These are phyloP conservation scores for Oikopleura vanhoeffeni DNA, from an alignment of 23 tunicate genomes.

Conservation along the genomic window DNA sequence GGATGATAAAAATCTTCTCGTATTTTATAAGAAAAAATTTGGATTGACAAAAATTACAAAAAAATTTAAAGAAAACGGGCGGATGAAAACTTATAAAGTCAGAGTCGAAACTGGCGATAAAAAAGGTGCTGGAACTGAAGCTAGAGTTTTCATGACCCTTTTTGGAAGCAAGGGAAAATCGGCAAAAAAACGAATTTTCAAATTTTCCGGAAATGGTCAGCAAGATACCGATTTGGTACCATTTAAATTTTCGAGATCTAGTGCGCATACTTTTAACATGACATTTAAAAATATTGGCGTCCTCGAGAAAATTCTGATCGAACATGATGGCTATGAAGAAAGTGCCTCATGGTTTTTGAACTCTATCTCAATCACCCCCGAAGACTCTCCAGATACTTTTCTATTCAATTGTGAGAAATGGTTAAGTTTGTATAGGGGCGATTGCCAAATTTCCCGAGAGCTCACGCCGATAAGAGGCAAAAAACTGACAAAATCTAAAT, in stretches of 20 bases:
- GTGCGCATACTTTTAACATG: conserved; percentile 10
- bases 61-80: conserved; percentile 5
- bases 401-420: conserved; percentile 63
- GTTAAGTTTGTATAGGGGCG: conserved; percentile 72
- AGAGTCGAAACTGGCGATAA: conserved; percentile 65
- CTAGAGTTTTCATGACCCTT: conserved; percentile 57
- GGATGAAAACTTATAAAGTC: conserved; percentile 37
- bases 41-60: conserved; percentile 19
- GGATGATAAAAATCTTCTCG: conserved; percentile 57
- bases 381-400: background rate
- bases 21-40: conserved; percentile 52
- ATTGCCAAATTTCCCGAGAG: conserved; percentile 61
- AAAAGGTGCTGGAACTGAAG: conserved; percentile 70
- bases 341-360: conserved; percentile 78
- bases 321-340: conserved; percentile 80
- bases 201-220: conserved; percentile 73
- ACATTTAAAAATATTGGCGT: conserved; percentile 38
- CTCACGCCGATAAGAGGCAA: conserved; percentile 47
- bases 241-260: background rate
- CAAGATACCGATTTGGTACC: background rate
- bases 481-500: conserved; percentile 33
- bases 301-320: conserved; percentile 49
- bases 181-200: conserved; percentile 52
- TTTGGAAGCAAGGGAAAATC: conserved; percentile 63
- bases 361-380: conserved; percentile 19